Conservation (phyloP, 2,888 invertebrate species). For the Cheilosia variabilis region DNA sequence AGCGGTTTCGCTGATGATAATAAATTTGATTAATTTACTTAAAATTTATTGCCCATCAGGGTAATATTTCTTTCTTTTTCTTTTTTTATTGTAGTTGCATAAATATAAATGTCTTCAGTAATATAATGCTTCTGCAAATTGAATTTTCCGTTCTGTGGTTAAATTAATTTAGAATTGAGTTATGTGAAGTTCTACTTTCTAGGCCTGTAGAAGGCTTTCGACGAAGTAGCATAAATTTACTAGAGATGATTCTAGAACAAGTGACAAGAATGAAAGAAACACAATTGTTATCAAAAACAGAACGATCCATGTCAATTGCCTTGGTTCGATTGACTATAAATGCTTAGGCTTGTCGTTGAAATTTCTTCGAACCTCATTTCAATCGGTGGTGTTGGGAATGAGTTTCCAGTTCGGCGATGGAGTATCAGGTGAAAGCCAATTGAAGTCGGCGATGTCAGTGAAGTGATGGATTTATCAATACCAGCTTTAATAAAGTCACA, state of each 20-base stretch:
- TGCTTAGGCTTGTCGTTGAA: slow-evolving; percentile 76
- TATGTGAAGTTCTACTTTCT: slow-evolving; percentile 47
- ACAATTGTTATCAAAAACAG: slow-evolving; percentile 43
- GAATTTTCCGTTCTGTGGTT: slow-evolving; percentile 29
- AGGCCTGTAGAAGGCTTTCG: slow-evolving; percentile 50
- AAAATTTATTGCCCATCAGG: too few species aligned
- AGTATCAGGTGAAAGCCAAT: slow-evolving; percentile 94
- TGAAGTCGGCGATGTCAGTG: slow-evolving; percentile 95
- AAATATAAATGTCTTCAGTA: slow-evolving; percentile 72
- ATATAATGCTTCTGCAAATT: slow-evolving; percentile 42
- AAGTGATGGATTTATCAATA: slow-evolving; percentile 90
- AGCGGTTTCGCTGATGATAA: too few species aligned
- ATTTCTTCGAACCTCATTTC: slow-evolving; percentile 79
- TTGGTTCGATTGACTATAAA: slow-evolving; percentile 60
- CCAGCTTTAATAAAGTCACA: slow-evolving; percentile 90
- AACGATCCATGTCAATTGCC: slow-evolving; percentile 56
- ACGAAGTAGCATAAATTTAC: slow-evolving; percentile 60
- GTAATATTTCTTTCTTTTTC: too few species aligned
- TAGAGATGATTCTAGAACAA: slow-evolving; percentile 44
- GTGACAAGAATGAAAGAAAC: slow-evolving; percentile 56
- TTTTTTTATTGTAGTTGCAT: slow-evolving; percentile 64
- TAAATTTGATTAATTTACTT: too few species aligned
- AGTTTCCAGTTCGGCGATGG: slow-evolving; percentile 93
- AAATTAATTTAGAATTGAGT: slow-evolving; percentile 44
- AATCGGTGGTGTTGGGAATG: slow-evolving; percentile 79